These are phyloP conservation scores for Malurus melanocephalus DNA, from an alignment of 2,113 vertebrate species.

Conservation along the genomic window DNA sequence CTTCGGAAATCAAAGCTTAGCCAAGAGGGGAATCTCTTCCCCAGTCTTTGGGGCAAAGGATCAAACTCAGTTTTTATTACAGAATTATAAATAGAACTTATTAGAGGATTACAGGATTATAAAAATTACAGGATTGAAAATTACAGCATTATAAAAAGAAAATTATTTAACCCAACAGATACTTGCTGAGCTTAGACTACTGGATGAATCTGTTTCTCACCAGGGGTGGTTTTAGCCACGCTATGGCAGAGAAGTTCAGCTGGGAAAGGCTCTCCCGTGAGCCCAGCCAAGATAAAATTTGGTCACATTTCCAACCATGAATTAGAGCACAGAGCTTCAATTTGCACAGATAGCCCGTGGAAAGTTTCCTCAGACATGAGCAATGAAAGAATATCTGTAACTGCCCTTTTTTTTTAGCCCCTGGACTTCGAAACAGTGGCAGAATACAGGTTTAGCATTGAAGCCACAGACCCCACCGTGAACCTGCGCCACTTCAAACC, in stretches of 20 bases:
- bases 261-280: neutral
- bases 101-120: neutral
- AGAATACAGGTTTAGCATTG: slow-evolving; percentile 68
- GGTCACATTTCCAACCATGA: neutral
- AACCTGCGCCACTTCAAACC: slow-evolving; percentile 52
- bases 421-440: slow-evolving; percentile 83
- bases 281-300: neutral
- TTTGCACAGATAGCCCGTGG: neutral
- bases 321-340: neutral
- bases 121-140: neutral
- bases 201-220: neutral
- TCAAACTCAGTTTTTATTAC: neutral
- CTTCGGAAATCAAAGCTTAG: neutral
- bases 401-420: slow-evolving; percentile 62
- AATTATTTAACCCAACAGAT: neutral
- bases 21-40: neutral
- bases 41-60: neutral
- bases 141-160: neutral
- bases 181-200: neutral
- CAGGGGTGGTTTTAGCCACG: neutral
- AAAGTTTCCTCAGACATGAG: neutral
- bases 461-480: slow-evolving; percentile 74
- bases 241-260: neutral
- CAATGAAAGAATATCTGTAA: neutral
- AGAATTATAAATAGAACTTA: neutral